Conservation (phyloP, 2,797 vertebrate genomes). For the Takifugu rubripes region DNA sequence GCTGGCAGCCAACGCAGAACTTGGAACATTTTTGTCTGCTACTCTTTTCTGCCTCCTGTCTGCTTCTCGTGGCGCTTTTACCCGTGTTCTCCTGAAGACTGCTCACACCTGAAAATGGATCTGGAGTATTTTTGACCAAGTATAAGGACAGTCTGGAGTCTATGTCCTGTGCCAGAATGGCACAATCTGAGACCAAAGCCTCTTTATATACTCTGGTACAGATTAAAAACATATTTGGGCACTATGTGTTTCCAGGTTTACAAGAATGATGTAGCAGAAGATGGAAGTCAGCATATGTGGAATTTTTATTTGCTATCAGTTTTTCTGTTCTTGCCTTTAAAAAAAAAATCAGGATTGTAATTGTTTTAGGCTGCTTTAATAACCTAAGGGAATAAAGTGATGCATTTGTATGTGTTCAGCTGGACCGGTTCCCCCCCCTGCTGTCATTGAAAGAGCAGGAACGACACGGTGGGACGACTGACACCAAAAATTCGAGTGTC, state of each 20-base stretch:
- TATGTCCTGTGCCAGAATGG: conserved; percentile 8
- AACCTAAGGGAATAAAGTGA: conserved; percentile 30
- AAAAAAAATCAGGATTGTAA: conserved; percentile 25
- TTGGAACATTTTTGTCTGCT: conserved; percentile 9
- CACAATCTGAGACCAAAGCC: conserved; percentile 31
- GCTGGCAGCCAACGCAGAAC: conserved; percentile 1
- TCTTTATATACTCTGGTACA: conserved; percentile 19
- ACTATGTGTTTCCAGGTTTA: conserved; percentile 13
- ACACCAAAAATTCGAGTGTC: conserved; percentile 3
- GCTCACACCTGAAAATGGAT: conserved; percentile 10
- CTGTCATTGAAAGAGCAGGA: conserved; percentile 13
- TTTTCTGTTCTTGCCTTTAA: conserved; percentile 33
- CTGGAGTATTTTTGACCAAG: conserved; percentile 23
- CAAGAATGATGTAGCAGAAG: conserved; percentile 9
- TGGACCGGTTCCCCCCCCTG: conserved; percentile 21
- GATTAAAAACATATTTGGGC: background rate
- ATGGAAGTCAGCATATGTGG: background rate
- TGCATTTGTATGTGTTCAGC: conserved; percentile 22
- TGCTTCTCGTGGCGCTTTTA: conserved; percentile 31
- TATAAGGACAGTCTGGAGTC: conserved; percentile 16
- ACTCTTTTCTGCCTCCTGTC: background rate
- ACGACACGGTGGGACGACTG: background rate
- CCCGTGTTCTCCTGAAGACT: conserved; percentile 4
- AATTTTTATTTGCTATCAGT: conserved; percentile 1
- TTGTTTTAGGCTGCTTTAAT: conserved; percentile 27